Conservation (phyloP, 2,888 invertebrate species). For the Tinea pellionella region DNA sequence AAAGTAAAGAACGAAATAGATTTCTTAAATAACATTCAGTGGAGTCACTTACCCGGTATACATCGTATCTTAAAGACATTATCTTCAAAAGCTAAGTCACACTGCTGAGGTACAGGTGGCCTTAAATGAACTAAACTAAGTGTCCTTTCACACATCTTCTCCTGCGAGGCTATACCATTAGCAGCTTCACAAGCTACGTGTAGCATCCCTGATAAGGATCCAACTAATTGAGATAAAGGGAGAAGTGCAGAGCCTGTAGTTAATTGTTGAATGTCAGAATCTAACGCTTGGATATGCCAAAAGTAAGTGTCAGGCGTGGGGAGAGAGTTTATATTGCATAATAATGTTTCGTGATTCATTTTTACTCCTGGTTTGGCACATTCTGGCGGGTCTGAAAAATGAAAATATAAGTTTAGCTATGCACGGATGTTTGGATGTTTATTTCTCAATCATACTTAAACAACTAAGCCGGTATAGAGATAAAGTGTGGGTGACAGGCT, state of each 20-base stretch:
- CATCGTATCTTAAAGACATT: slow-evolving; percentile 59
- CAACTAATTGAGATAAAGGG: slow-evolving; percentile 48
- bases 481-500: too few relatives aligned
- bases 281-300: slow-evolving; percentile 52
- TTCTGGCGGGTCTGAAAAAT: slow-evolving; percentile 51
- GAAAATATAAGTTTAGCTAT: background rate
- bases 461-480: too few relatives aligned
- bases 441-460: too few relatives aligned
- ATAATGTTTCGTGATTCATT: slow-evolving; percentile 45
- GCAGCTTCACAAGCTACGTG: slow-evolving; percentile 50
- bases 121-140: slow-evolving; percentile 49
- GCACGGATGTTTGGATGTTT: background rate
- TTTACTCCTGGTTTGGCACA: slow-evolving; percentile 43
- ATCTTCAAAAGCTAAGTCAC: slow-evolving; percentile 52
- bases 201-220: slow-evolving; percentile 27
- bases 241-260: slow-evolving; percentile 50
- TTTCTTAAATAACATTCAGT: too few relatives aligned
- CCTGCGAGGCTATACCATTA: slow-evolving; percentile 52
- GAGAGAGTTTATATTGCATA: slow-evolving; percentile 44
- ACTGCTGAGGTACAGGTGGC: slow-evolving; percentile 49
- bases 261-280: slow-evolving; percentile 46
- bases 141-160: slow-evolving; percentile 40
- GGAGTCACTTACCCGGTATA: slow-evolving; percentile 40
- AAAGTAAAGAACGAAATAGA: too few relatives aligned
- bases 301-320: slow-evolving; percentile 51